Evolutionary conservation across 1,140 invertebrate genomes (phyloP), one percentile per base, ranked within the genome.

Genomic region (Drosophila arizonae): DNA sequence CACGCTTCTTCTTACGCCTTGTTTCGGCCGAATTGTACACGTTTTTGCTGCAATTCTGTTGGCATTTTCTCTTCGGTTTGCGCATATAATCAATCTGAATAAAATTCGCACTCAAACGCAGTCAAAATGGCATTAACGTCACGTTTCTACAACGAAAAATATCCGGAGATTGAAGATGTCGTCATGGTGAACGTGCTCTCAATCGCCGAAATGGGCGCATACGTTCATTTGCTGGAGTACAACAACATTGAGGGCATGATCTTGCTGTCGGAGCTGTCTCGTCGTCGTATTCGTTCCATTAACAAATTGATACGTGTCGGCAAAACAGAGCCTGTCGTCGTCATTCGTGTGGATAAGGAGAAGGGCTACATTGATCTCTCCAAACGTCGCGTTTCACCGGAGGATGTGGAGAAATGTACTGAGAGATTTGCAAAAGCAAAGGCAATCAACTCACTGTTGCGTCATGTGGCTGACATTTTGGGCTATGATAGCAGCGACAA

Each of bases 331-430:
- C 99, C 98, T 66, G 99, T 99, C 36, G 98, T 99, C 54, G 99
- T 99, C 41, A 99, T 99, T 92, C 95, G 99, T 93, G 99, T 99
- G 8, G 99, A 99, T 91, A 99, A 99, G 94, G 98, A 99, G 82
- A 99, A 99, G 95, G 99, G 98, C 88, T 99, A 99, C 90, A 99
- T 99, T 92, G 99, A 99, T 95, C 94, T 99, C 73, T 99, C 98
- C 64, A 99, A 99, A 93, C 94, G 99, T 92, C 95, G 99, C 93
- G 99, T 99, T 0, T 99, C 98, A 8, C 95, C 97, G 3, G 99
- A 99, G 93, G 99, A 99, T 93, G 96, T 99, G 50, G 95, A 98
- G 75, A 98, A 99, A 92, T 99, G 99, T 93, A 99, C 98, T 91
- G 99, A 99, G 92, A 95, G 99, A 89, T 99, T 97, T 93, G 97